Base-by-base conservation (phyloP, 2,888 invertebrate species). In the Leuctra nigra region DNA sequence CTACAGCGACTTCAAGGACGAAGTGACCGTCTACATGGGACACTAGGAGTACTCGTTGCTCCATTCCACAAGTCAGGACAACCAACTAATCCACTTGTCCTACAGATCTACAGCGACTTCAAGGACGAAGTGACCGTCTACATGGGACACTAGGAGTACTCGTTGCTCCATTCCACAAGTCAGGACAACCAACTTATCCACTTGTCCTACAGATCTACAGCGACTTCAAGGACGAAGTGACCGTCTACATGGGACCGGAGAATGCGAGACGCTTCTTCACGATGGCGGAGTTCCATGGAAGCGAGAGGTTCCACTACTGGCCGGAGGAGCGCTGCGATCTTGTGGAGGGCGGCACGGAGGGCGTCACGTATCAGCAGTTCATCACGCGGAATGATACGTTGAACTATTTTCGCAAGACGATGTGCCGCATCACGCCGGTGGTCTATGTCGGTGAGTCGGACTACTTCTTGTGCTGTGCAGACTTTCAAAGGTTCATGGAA, bases 321-420 rank as follows among this genome's bases (percentile, higher is more conserved):
- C 72, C 76, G 29, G 71, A 78, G 64, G 67, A 65, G 7, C 83
- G 82, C 66, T 77, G 78, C 56, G 81, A 83, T 60, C 75, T 75
- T 13, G 72, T 86, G 3, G 70, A 70, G 22, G 79, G 80, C 4
- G 78, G 85, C 0, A 81, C 84, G 0, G 87, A 87, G 69, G 87
- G 87, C 0, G 79, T 84, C 18, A 67, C 67, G 48, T 75, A 72
- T 64, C 77, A 78, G 0, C 86, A 86, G 62, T 73, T 73, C 36
- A 65, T 87, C 1, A 74, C 73, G 0, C 82, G 78, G 61, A 70
- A 77, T 9, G 77, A 79, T 20, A 74, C 76, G 0, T 66, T 87
- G 1, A 70, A 74, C 11, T 83, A 85, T 65, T 84, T 84, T 76
- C 75, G 86, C 53, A 84, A 84, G 64, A 81, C 84, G 1, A 73